phyloP scores from a whole-genome alignment of 1,140 invertebrate species.

The Metaphire vulgaris region DNA sequence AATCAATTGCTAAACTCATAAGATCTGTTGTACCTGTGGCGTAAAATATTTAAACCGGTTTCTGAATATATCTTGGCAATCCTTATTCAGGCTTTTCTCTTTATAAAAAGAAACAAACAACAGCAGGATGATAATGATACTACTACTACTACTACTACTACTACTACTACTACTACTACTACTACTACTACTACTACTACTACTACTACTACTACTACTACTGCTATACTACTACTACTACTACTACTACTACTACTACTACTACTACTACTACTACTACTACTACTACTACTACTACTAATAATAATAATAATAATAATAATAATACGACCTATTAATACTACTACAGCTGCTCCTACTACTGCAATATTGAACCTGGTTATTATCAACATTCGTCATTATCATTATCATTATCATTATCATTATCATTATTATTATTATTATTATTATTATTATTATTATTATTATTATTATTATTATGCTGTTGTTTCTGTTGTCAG shows the following conservation, averaged over 20 bases:
- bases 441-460: slow-evolving; percentile 4
- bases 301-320: background rate
- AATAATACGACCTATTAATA: background rate
- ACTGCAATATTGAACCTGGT: too few species aligned
- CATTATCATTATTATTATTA: background rate
- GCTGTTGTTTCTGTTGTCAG: too few species aligned
- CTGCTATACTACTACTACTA: slow-evolving; percentile 5
- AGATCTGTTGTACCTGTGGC: too few species aligned
- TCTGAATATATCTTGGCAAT: too few species aligned
- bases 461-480: too few species aligned
- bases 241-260: slow-evolving; percentile 2
- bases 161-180: slow-evolving; percentile 8
- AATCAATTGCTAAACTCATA: too few species aligned
- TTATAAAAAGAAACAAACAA: too few species aligned
- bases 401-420: background rate
- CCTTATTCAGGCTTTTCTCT: too few species aligned
- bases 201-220: background rate
- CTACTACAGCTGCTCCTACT: slow-evolving; percentile 3
- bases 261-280: slow-evolving; percentile 2
- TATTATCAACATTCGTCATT: too few species aligned
- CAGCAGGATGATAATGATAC: background rate
- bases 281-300: slow-evolving; percentile 14
- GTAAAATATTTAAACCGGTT: too few species aligned
- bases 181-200: background rate
- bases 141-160: slow-evolving; percentile 4